A percentile compares a stretch with the other conserved stretches of the same genome.
Conservation (phyloP, 2,888 invertebrate genomes). For the Coecobrya sp. region DNA sequence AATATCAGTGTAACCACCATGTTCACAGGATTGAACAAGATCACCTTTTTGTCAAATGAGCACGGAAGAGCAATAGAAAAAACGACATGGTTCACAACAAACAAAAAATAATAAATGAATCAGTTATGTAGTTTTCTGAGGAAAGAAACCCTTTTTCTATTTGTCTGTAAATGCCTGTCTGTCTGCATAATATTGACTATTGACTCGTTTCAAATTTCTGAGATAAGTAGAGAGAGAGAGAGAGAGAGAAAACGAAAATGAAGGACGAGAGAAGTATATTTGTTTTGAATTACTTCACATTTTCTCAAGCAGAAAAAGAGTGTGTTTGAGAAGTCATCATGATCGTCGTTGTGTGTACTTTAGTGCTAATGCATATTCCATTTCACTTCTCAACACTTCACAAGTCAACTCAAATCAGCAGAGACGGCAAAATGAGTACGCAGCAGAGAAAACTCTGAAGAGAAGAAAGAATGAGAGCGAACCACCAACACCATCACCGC, state of each 20-base stretch:
- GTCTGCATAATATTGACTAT: conserved; percentile 16
- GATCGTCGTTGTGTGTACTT: conserved; percentile 61
- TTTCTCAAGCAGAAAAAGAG: conserved; percentile 75
- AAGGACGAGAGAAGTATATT: conserved; percentile 78
- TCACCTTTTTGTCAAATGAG: conserved; percentile 74
- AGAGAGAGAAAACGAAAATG: conserved; percentile 55
- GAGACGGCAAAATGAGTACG: conserved; percentile 26
- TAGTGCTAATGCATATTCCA: conserved; percentile 79
- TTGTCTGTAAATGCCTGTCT: neutral
- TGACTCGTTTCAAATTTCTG: conserved; percentile 56
- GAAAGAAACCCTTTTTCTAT: neutral
- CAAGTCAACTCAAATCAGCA: conserved; percentile 79
- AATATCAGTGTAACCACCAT: conserved; percentile 55
- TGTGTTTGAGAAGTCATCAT: conserved; percentile 58
- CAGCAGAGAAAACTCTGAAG: neutral
- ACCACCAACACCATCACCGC: conserved; percentile 56
- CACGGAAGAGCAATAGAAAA: conserved; percentile 25
- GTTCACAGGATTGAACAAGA: conserved; percentile 19
- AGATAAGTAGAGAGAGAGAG: neutral
- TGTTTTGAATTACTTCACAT: conserved; percentile 81
- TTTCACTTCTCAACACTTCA: conserved; percentile 81
- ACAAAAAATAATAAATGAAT: conserved; percentile 19
- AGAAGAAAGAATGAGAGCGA: conserved; percentile 49
- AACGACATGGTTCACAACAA: conserved; percentile 61
- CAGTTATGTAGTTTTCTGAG: neutral